Evolutionary conservation across 2,113 vertebrate species (phyloP), one percentile per base, ranked within the genome.

Genomic region (Takifugu flavidus): DNA sequence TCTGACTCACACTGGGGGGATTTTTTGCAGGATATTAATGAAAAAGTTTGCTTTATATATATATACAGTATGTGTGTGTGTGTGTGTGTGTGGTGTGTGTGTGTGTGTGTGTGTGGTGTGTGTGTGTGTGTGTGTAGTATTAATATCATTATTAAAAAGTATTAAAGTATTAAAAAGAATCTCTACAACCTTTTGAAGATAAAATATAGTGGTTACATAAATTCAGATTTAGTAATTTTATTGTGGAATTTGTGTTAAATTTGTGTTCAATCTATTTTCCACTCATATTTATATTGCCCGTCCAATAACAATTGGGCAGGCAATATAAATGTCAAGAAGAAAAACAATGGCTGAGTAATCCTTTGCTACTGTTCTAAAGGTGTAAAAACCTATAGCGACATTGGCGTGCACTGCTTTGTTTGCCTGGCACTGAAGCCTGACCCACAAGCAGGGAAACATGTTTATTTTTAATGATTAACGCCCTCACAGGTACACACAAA

Each of bases 391-490:
- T 28, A 59, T 11, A 47, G 12, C 0, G 65, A 46, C 71, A 74
- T 84, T 75, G 76, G 65, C 82, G 74, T 81, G 62, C 72, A 57
- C 59, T 60, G 52, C 59, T 80, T 65, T 80, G 75, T 80, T 80
- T 82, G 77, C 71, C 43, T 74, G 72, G 28, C 64, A 44, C 45
- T 7, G 25, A 45, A 72, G 71, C 63, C 15, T 63, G 34, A 4
- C 70, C 73, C 75, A 44, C 74, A 77, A 80, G 51, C 68, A 27
- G 67, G 34, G 46, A 72, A 77, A 80, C 80, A 75, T 83, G 79
- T 78, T 82, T 81, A 76, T 83, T 84, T 79, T 82, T 86, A 82
- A 89, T 88, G 82, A 88, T 85, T 82, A 87, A 83, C 83, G 76
- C 82, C 51, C 67, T 66, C 74, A 54, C 73, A 79, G 56, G 68